Conservation (phyloP, 2,888 invertebrate genomes). For the Anaspis maculata region DNA sequence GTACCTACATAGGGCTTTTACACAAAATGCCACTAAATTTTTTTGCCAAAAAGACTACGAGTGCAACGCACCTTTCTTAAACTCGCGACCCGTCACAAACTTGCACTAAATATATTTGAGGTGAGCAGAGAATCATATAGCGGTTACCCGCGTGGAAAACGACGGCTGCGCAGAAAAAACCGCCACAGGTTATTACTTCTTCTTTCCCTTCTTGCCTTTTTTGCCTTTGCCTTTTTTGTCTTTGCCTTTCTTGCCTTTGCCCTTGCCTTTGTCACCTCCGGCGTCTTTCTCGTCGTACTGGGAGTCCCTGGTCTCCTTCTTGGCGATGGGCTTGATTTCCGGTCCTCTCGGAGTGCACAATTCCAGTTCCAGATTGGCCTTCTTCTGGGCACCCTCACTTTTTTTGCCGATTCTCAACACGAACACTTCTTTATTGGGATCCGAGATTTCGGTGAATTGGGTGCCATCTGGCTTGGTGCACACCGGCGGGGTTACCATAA, state of each 20-base stretch:
- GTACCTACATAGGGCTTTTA: too few relatives aligned
- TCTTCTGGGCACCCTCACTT: conserved; percentile 56
- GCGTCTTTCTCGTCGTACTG: conserved; percentile 55
- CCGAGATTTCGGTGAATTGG: conserved; percentile 50
- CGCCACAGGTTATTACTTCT: too few relatives aligned
- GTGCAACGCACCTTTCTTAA: too few relatives aligned
- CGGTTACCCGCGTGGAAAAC: too few relatives aligned
- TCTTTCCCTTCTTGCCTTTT: conserved; percentile 14
- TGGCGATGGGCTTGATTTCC: conserved; percentile 48
- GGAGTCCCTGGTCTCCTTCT: conserved; percentile 56
- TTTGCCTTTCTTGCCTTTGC: conserved; percentile 13
- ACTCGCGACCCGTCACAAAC: too few relatives aligned
- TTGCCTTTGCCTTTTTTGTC: conserved; percentile 20
- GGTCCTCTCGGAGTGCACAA: conserved; percentile 64
- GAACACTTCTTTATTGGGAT: conserved; percentile 64
- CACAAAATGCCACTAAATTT: too few relatives aligned
- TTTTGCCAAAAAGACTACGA: too few relatives aligned
- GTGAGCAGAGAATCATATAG: too few relatives aligned
- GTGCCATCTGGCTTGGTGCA: conserved; percentile 48
- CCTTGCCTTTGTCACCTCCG: conserved; percentile 12
- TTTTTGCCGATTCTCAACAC: conserved; percentile 68
- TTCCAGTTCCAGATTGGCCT: conserved; percentile 62
- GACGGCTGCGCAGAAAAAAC: too few relatives aligned
- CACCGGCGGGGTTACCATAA: conserved; percentile 42
- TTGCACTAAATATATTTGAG: too few relatives aligned